phyloP scores from a whole-genome alignment of 2,797 vertebrate genomes.

The Crocidura indochinensis region DNA sequence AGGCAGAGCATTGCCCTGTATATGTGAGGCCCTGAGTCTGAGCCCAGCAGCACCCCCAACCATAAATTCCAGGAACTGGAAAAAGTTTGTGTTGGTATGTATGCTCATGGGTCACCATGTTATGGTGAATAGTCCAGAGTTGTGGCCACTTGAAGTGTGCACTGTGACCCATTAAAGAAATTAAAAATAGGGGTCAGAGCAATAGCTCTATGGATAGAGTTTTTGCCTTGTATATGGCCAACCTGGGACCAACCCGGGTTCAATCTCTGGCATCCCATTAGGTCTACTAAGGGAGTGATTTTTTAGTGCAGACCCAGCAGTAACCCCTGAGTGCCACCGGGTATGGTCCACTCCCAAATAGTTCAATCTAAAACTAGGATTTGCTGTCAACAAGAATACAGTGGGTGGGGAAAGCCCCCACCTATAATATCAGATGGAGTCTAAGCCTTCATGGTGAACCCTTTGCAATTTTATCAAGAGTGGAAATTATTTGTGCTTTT shows the following conservation, averaged over 20 bases:
- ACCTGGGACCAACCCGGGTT: too few relatives aligned
- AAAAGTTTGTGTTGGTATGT: neutral
- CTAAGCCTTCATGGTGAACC: neutral
- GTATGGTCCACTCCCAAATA: neutral
- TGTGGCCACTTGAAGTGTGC: neutral
- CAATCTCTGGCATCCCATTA: too few relatives aligned
- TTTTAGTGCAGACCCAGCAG: too few relatives aligned
- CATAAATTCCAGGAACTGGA: constrained; percentile 5
- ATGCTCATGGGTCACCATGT: neutral
- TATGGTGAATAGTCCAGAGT: neutral
- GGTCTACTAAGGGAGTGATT: too few relatives aligned
- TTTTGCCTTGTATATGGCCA: too few relatives aligned
- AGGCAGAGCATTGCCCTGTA: neutral
- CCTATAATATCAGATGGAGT: neutral
- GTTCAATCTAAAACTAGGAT: constrained; percentile 6
- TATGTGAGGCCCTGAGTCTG: neutral
- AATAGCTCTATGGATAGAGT: too few relatives aligned
- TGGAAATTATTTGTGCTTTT: constrained; percentile 40
- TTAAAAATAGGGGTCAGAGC: neutral
- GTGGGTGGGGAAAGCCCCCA: neutral
- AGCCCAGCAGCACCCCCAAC: neutral
- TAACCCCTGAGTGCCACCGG: too few relatives aligned
- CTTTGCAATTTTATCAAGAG: neutral
- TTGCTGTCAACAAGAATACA: neutral
- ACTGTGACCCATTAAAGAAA: constrained; percentile 48